These are phyloP conservation scores for Heliconius sara DNA, from an alignment of 2,888 invertebrate species.

Conservation along the genomic window DNA sequence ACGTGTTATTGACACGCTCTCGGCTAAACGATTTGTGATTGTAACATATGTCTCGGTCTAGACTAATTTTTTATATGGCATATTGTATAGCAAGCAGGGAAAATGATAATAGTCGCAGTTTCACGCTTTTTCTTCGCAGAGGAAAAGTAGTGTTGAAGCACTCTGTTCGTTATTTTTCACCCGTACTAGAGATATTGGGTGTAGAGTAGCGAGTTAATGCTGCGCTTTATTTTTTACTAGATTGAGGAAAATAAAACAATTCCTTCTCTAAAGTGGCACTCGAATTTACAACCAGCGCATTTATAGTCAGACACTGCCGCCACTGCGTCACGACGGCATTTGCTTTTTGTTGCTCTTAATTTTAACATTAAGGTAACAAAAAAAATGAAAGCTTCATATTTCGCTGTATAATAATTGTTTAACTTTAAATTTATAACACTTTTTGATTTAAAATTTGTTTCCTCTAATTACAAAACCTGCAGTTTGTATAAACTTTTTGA, in stretches of 20 bases:
- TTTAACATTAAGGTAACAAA: neutral
- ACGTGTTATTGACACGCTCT: slow-evolving; percentile 21
- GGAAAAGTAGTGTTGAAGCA: no score
- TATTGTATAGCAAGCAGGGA: neutral
- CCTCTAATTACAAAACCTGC: neutral
- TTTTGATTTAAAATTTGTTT: neutral
- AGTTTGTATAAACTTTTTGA: neutral
- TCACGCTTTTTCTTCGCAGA: no score
- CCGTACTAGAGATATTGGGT: no score
- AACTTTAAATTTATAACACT: neutral
- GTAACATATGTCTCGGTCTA: slow-evolving; percentile 20
- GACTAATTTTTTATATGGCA: neutral
- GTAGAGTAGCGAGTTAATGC: no score
- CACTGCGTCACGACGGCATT: no score
- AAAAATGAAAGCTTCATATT: neutral
- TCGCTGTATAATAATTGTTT: neutral
- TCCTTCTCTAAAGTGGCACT: no score
- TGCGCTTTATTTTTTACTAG: no score
- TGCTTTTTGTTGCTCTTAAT: neutral
- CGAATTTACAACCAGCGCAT: no score
- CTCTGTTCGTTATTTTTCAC: no score
- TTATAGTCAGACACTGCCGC: no score
- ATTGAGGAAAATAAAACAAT: no score
- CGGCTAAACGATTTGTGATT: slow-evolving; percentile 14
- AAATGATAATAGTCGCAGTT: neutral